Evolutionary conservation across 1,140 invertebrate genomes (phyloP), one percentile per base, ranked within the genome.

Genomic region (Lucilia sericata): DNA sequence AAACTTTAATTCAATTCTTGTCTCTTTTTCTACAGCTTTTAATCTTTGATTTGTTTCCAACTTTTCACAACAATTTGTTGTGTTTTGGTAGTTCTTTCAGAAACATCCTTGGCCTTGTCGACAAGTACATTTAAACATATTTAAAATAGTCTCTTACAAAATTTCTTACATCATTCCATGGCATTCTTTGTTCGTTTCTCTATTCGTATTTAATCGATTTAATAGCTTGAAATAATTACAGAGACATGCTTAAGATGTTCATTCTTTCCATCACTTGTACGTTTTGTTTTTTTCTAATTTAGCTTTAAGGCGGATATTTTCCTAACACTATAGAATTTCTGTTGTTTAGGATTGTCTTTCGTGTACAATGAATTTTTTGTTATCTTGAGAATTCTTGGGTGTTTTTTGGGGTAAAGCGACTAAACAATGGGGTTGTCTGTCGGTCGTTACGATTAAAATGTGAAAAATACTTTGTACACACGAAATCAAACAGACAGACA

Each of bases 151-250:
- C 42, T 42, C 42, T 42, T 42, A 42, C 5, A 42, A 1, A 42
- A 42, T 42, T 42, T 42, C 42, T 42, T 42, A 55, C 51, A 55
- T 13, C 51, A 55, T 55, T 55, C 17, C 17, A 55, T 17, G 12
- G 10, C 51, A 55, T 55, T 55, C 0, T 55, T 55, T 42, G 5
- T 42, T 42, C 5, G 5, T 70, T 21, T 70, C 19, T 19, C 65
- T 70, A 19, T 60, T n/a, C 65, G 19, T 70, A 70, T 70, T 70
- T 70, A 70, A 70, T 21, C n/a, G 65, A 70, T 70, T 70, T 70
- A 70, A 70, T 70, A 70, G 65, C 65, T 17, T 25, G 65, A 70
- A 70, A 70, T 70, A 70, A 70, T 70, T 70, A 21, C n/a, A 70
- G 19, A 21, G 65, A 70, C 65, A 70, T 70, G 65, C 65, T 70